A percentile compares a stretch with the other conserved stretches of the same genome.
phyloP scores from a whole-genome alignment of 2,888 invertebrate species.

The Eupithecia abbreviata region DNA sequence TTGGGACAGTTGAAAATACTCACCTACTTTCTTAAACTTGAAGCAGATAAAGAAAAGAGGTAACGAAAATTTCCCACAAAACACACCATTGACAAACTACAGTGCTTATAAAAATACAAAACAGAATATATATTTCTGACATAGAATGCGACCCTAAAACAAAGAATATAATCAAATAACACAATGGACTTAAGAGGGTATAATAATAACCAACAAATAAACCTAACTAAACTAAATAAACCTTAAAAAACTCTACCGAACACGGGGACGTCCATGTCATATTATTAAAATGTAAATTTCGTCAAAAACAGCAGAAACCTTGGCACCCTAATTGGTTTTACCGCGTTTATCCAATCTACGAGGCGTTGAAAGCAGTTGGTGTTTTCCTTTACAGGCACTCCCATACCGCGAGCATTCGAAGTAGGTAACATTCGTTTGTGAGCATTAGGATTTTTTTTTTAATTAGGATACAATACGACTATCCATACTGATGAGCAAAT shows the following conservation, averaged over 20 bases:
- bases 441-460: too few species aligned
- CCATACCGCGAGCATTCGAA: not conserved
- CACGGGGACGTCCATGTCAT: not conserved
- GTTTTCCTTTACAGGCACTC: slow-evolving; percentile 2
- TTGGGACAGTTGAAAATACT: not conserved
- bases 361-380: slow-evolving; percentile 16
- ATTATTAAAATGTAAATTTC: slow-evolving; percentile 31
- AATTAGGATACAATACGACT: not conserved
- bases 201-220: not conserved
- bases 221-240: too few species aligned
- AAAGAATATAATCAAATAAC: not conserved
- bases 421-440: not conserved
- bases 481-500: not conserved
- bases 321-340: slow-evolving; percentile 19
- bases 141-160: not conserved
- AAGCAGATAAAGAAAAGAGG: not conserved
- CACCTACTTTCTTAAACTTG: not conserved
- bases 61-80: too few species aligned
- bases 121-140: not conserved
- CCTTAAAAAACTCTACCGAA: not conserved
- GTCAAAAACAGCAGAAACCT: slow-evolving; percentile 23
- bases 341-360: slow-evolving; percentile 17
- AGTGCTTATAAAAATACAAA: not conserved
- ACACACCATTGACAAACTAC: not conserved
- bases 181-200: not conserved